phyloP scores from a whole-genome alignment of 2,797 vertebrate genomes.

The Glossophaga mutica region DNA sequence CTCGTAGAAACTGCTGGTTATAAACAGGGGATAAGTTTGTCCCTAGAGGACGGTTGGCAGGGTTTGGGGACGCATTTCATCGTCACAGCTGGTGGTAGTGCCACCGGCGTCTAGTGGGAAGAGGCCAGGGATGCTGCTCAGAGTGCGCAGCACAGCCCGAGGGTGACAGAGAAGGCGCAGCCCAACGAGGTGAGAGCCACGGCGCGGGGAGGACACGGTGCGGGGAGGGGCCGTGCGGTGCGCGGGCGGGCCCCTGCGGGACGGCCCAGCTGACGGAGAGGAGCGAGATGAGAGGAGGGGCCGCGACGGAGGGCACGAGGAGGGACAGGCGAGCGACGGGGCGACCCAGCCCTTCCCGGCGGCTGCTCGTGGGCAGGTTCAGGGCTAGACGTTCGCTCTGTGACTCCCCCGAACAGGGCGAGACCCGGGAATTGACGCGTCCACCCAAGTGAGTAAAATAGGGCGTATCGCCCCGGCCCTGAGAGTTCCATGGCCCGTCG shows the following conservation, averaged over 20 bases:
- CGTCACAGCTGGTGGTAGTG: background rate
- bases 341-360: too few relatives aligned
- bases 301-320: background rate
- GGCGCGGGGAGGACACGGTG: background rate
- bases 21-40: background rate
- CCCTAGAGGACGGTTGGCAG: background rate
- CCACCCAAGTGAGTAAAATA: background rate
- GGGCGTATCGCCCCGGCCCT: background rate
- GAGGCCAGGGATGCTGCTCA: background rate
- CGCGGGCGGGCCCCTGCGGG: background rate
- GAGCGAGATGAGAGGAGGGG: rapidly evolving
- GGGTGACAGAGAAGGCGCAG: background rate
- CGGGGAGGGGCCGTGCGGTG: background rate
- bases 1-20: background rate
- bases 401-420: rapidly evolving
- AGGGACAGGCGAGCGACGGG: background rate
- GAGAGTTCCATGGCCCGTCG: background rate
- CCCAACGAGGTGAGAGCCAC: too few relatives aligned
- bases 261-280: background rate
- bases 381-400: background rate
- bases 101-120: background rate
- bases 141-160: background rate
- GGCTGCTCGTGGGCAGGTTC: background rate
- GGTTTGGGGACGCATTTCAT: background rate
- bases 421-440: background rate